Evolutionary conservation across 1,140 invertebrate genomes (phyloP).

Genomic region (Zophobas morio): DNA sequence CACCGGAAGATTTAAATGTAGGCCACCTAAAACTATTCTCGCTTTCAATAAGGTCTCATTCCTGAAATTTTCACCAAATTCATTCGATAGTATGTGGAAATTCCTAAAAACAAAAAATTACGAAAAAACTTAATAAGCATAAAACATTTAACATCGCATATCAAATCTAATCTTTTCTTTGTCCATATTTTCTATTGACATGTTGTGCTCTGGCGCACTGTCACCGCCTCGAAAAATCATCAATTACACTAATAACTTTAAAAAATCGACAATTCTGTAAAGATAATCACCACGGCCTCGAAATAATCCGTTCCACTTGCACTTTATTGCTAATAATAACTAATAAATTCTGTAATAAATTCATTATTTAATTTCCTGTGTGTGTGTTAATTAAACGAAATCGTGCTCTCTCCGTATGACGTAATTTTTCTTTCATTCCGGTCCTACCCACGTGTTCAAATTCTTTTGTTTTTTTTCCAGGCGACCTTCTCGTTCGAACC

Average conservation of each 20-base stretch:
- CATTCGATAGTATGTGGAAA: too few species aligned
- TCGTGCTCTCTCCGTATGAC: slow-evolving; percentile 2
- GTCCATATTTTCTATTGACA: too few species aligned
- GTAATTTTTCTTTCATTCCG: slow-evolving; percentile 9
- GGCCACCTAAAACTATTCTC: too few species aligned
- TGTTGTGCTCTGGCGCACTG: too few species aligned
- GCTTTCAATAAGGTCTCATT: too few species aligned
- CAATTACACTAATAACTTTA: too few species aligned
- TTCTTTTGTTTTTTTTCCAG: slow-evolving; percentile 58
- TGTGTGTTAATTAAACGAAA: slow-evolving; percentile 32
- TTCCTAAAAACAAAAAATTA: too few species aligned
- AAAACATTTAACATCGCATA: too few species aligned
- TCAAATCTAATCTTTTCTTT: too few species aligned
- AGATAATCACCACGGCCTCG: not conserved
- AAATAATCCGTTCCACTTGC: not conserved
- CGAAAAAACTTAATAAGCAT: too few species aligned
- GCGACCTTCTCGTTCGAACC: slow-evolving; percentile 61
- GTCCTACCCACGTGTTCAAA: not conserved
- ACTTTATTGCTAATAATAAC: not conserved
- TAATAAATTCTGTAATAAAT: slow-evolving; percentile 9
- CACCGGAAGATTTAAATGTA: too few species aligned
- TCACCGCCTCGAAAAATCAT: not conserved
- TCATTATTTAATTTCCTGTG: slow-evolving; percentile 23
- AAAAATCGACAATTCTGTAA: not conserved
- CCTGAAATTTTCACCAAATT: too few species aligned